Base-by-base conservation (phyloP, 2,113 vertebrate genomes). In the Eleginops maclovinus region DNA sequence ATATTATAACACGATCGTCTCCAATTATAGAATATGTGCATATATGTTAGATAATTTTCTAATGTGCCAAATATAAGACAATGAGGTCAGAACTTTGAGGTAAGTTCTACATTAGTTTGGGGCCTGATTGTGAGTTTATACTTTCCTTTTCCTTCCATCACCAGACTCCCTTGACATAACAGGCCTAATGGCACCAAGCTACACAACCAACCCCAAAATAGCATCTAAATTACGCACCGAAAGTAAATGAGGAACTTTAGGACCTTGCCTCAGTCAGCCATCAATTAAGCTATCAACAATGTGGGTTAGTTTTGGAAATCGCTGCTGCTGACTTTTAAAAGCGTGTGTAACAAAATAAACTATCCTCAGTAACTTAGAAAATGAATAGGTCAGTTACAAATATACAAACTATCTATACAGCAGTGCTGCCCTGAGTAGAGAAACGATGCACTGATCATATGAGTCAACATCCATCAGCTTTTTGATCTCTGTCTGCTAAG, bases 401-500 rank as follows among this genome's bases (percentile, higher is more conserved):
- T 87, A 67, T 73, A 66, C 64, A 77, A 85, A 77, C 63, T 43
- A 62, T 68, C 55, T 44, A 69, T 58, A 67, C 17, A 68, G 62
- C 72, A 81, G 77, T 50, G 80, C 67, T 66, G 65, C 75, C 73
- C 79, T 78, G 75, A 24, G 79, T 85, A 67, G 83, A 90, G 74
- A 67, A 73, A 81, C 86, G 85, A 83, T 61, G 77, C 60, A 68
- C 68, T 88, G 82, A 88, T 36, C 85, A 83, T 67, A 86, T 72
- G 73, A 91, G 77, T 86, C 86, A 86, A 91, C 84, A 88, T 87
- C 59, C 79, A 85, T 87, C 84, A 88, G 67, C 68, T 82, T 89
- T 90, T 88, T 89, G 75, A 87, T 88, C 87, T 87, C 69, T 84
- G 80, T 76, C 88, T 91, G 91, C 84, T 87, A 69, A 77, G 89